A percentile compares a stretch with the other conserved stretches of the same genome.
Conservation (phyloP, 37 sponge, comb jelly and placozoan genomes). For the Sycon ciliatum region DNA sequence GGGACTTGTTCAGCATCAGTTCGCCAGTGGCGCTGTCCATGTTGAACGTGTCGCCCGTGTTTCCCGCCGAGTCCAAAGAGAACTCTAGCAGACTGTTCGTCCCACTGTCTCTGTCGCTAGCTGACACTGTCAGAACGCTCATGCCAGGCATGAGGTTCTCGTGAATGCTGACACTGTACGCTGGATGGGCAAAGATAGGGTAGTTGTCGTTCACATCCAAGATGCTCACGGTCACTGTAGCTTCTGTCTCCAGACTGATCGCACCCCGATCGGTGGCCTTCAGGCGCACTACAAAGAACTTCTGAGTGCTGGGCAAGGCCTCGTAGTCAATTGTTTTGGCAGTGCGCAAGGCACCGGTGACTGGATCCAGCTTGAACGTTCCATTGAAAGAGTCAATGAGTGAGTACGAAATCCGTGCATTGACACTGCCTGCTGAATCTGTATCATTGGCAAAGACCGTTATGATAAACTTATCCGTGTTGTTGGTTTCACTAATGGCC, state of each 20-base stretch:
- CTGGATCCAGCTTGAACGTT: background rate
- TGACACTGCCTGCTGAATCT: too few relatives aligned
- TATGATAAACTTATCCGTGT: background rate
- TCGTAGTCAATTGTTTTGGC: background rate
- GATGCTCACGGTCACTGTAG: slow-evolving; percentile 1
- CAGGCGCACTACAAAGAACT: background rate
- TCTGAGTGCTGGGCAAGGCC: background rate
- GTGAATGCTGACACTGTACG: background rate
- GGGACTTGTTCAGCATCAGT: background rate
- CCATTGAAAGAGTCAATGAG: background rate
- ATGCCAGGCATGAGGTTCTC: background rate
- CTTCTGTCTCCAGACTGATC: background rate
- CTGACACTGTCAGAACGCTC: background rate
- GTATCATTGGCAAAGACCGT: background rate
- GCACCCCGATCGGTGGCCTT: background rate
- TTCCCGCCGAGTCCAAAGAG: background rate
- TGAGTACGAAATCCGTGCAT: background rate
- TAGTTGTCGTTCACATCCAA: slow-evolving; percentile 11
- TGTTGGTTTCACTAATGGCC: background rate
- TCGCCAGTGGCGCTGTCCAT: background rate
- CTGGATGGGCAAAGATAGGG: background rate
- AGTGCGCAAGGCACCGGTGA: background rate
- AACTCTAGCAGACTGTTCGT: background rate
- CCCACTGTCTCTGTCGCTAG: background rate
- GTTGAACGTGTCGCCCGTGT: background rate